These are phyloP conservation scores for Agrypnia vestita DNA, from an alignment of 1,140 invertebrate species.

Conservation along the genomic window DNA sequence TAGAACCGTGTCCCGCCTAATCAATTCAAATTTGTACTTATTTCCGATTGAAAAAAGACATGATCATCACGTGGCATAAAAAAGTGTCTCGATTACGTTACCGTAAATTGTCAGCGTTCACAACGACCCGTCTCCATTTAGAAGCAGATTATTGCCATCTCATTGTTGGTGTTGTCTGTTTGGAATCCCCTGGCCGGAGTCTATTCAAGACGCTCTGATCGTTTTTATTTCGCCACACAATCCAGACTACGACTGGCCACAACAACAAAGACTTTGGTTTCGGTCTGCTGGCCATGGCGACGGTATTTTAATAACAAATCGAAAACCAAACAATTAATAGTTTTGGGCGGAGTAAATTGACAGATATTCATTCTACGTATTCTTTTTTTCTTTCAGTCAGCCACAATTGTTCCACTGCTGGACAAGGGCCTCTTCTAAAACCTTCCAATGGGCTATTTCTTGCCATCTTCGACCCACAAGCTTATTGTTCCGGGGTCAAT, in stretches of 20 bases:
- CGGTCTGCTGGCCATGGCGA: not conserved
- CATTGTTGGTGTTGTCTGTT: conserved; percentile 19
- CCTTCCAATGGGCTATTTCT: too few species aligned
- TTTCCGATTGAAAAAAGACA: too few species aligned
- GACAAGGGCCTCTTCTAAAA: too few species aligned
- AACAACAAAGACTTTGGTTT: not conserved
- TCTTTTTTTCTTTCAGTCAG: too few species aligned
- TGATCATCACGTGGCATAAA: too few species aligned
- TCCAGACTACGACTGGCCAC: conserved; percentile 12
- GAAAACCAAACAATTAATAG: not conserved
- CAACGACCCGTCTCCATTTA: not conserved
- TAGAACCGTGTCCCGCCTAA: too few species aligned
- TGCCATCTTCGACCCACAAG: too few species aligned
- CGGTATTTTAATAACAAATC: not conserved
- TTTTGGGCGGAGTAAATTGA: too few species aligned
- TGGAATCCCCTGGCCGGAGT: conserved; percentile 8
- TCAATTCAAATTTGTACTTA: too few species aligned
- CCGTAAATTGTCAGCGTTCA: conserved; percentile 11
- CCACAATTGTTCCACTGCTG: too few species aligned
- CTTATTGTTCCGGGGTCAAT: too few species aligned
- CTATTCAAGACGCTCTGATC: conserved; percentile 10
- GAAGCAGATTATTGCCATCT: not conserved
- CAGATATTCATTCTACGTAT: too few species aligned
- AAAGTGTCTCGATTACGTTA: not conserved
- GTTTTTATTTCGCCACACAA: conserved; percentile 15